Evolutionary conservation across 2,113 vertebrate species (phyloP).

Genomic region (Dermatemys mawii): DNA sequence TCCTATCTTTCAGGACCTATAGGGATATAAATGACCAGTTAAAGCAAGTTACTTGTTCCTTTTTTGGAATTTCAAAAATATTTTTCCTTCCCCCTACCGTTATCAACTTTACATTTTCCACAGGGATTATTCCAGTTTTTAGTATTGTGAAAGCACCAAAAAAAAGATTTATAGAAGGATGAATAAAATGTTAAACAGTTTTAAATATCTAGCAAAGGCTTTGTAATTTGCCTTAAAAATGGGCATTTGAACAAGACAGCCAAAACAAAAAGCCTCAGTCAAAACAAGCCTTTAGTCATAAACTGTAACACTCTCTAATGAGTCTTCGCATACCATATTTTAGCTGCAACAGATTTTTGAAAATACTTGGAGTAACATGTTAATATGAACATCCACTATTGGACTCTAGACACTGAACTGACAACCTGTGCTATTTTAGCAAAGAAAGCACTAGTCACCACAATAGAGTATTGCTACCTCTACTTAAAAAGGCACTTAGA

Average conservation of each 20-base stretch:
- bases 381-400: conserved; percentile 41
- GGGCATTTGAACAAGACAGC: not conserved
- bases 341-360: conserved; percentile 42
- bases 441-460: conserved; percentile 51
- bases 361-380: conserved; percentile 41
- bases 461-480: conserved; percentile 57
- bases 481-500: conserved; percentile 71
- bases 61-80: not conserved
- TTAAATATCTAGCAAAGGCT: not conserved
- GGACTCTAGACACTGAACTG: conserved; percentile 59
- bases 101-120: not conserved
- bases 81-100: not conserved
- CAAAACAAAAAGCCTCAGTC: not conserved
- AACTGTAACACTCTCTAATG: not conserved
- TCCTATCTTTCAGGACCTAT: not conserved
- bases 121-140: not conserved
- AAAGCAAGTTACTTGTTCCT: not conserved
- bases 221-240: not conserved
- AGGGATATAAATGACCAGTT: not conserved
- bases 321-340: conserved; percentile 5
- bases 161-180: not conserved
- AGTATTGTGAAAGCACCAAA: not conserved
- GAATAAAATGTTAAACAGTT: not conserved
- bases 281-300: not conserved
- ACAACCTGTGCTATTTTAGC: conserved; percentile 11